phyloP scores from a whole-genome alignment of 2,797 vertebrate genomes.

The Peromyscus melanophrys region DNA sequence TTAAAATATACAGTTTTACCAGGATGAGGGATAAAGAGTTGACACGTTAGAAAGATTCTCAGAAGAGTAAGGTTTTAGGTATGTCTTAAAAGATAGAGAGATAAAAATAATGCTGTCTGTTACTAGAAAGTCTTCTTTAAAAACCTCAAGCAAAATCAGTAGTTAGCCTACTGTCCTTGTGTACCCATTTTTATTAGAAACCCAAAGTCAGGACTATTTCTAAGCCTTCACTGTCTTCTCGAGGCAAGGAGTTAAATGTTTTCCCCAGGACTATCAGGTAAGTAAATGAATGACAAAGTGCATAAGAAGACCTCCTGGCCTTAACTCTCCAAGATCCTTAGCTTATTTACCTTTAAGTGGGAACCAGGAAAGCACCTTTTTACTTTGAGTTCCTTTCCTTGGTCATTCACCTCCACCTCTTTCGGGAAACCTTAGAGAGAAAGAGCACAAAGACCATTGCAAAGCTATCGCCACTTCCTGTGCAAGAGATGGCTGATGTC shows the following conservation, averaged over 20 bases:
- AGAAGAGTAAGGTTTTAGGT: conserved; percentile 41
- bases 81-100: conserved; percentile 2
- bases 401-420: background rate
- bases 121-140: conserved; percentile 44
- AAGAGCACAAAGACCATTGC: conserved; percentile 63
- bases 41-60: background rate
- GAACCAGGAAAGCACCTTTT: background rate
- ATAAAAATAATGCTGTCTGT: background rate
- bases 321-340: conserved; percentile 13
- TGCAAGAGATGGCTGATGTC: conserved; percentile 75
- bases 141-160: conserved; percentile 33
- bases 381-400: conserved; percentile 9
- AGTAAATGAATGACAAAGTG: conserved; percentile 38
- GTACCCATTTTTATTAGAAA: background rate
- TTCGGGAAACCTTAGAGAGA: conserved; percentile 52
- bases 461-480: conserved; percentile 77
- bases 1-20: conserved; percentile 17
- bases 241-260: background rate
- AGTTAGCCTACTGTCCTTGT: background rate
- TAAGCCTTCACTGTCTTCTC: conserved; percentile 18
- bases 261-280: conserved; percentile 8
- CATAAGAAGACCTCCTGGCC: background rate
- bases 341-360: conserved; percentile 20
- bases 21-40: background rate
- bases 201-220: background rate